phyloP scores from a whole-genome alignment of 2,113 vertebrate genomes.

The Micronycteris hirsuta region DNA sequence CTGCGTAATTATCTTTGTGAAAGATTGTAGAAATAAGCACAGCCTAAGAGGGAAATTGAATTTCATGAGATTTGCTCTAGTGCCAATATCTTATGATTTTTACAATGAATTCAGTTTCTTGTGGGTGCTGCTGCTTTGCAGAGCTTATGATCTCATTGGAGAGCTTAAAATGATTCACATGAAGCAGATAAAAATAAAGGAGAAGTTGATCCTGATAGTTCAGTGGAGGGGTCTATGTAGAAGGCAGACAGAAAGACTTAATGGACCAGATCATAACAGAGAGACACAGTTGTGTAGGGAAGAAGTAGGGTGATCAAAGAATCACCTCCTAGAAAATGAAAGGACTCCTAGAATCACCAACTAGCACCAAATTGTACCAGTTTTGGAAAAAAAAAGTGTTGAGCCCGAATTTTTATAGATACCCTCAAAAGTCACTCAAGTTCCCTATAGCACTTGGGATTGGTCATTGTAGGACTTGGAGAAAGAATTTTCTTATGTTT shows the following conservation, averaged over 20 bases:
- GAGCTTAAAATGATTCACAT: not conserved
- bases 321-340: no score
- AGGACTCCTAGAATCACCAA: not conserved
- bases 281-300: not conserved
- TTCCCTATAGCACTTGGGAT: not conserved
- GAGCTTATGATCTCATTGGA: not conserved
- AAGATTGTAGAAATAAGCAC: not conserved
- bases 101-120: not conserved
- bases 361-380: not conserved
- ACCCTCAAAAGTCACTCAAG: not conserved
- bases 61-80: conserved; percentile 39
- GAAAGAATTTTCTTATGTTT: not conserved
- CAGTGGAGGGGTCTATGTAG: not conserved
- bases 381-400: not conserved
- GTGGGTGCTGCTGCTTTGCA: not conserved
- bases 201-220: not conserved
- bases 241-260: not conserved
- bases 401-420: not conserved
- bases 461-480: not conserved
- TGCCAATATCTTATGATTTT: not conserved
- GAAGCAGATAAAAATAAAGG: not conserved
- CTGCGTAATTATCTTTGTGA: not conserved
- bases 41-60: conserved; percentile 1
- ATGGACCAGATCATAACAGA: not conserved
- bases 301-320: not conserved